Conservation (phyloP, 2,888 invertebrate species). For the Sarcophaga caerulescens region DNA sequence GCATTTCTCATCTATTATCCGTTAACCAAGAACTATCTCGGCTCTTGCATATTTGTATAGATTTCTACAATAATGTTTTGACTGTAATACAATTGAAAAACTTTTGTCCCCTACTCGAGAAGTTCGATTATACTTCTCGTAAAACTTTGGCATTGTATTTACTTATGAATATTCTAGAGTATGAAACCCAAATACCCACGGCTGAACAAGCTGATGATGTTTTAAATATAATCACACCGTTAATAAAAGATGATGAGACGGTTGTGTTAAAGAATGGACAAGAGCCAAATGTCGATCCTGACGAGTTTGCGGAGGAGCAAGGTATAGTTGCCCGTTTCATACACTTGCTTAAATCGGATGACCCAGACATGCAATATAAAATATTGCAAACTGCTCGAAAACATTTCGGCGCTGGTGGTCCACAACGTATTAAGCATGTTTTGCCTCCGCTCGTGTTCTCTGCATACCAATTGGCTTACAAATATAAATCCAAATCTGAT, state of each 20-base stretch:
- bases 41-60: slow-evolving; percentile 95
- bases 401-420: slow-evolving; percentile 94
- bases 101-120: slow-evolving; percentile 92
- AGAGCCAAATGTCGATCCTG: slow-evolving; percentile 84
- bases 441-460: slow-evolving; percentile 97
- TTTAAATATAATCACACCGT: slow-evolving; percentile 89
- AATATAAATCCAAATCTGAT: slow-evolving; percentile 88
- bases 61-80: slow-evolving; percentile 95
- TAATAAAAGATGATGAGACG: slow-evolving; percentile 90
- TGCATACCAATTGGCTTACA: slow-evolving; percentile 93
- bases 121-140: slow-evolving; percentile 93
- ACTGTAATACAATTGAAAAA: slow-evolving; percentile 93
- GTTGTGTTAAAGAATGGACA: slow-evolving; percentile 79
- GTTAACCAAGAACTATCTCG: slow-evolving; percentile 97
- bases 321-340: slow-evolving; percentile 91
- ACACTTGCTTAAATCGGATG: slow-evolving; percentile 90
- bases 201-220: slow-evolving; percentile 93
- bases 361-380: slow-evolving; percentile 93
- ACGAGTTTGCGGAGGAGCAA: slow-evolving; percentile 98
- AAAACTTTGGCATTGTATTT: slow-evolving; percentile 94
- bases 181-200: slow-evolving; percentile 92
- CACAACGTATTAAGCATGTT: slow-evolving; percentile 92
- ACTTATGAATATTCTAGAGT: slow-evolving; percentile 93
- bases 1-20: slow-evolving; percentile 81
- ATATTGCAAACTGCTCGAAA: slow-evolving; percentile 94